Conservation (phyloP, 2,113 vertebrate genomes). For the Myiopsitta monachus region DNA sequence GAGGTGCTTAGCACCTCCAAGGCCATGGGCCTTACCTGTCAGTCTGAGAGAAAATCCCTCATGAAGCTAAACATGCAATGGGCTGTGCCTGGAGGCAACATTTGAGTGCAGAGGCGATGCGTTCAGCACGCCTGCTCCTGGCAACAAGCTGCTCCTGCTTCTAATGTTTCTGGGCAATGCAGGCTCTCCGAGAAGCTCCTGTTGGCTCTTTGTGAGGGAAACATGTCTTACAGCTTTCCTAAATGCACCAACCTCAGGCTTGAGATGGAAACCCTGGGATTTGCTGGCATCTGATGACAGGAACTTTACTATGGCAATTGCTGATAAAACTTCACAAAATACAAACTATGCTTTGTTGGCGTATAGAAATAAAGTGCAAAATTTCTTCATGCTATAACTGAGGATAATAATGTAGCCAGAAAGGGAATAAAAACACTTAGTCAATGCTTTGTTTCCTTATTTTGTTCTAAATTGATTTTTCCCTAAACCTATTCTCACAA, state of each 20-base stretch:
- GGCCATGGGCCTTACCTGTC: neutral
- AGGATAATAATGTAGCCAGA: neutral
- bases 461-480: neutral
- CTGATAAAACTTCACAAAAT: neutral
- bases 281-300: neutral
- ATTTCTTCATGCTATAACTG: neutral
- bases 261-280: neutral
- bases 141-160: neutral
- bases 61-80: neutral
- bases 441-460: neutral
- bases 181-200: fast-evolving
- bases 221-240: neutral
- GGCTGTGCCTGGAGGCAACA: neutral
- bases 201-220: neutral
- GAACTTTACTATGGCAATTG: neutral
- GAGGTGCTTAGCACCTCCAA: neutral
- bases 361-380: neutral
- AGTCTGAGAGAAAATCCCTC: neutral
- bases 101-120: neutral
- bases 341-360: neutral
- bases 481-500: neutral
- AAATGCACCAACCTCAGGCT: neutral
- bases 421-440: neutral
- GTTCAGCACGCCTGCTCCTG: neutral
- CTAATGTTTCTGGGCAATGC: neutral